These are phyloP conservation scores for Melanotaenia duboulayi DNA, from an alignment of 2,113 vertebrate genomes.

Conservation along the genomic window DNA sequence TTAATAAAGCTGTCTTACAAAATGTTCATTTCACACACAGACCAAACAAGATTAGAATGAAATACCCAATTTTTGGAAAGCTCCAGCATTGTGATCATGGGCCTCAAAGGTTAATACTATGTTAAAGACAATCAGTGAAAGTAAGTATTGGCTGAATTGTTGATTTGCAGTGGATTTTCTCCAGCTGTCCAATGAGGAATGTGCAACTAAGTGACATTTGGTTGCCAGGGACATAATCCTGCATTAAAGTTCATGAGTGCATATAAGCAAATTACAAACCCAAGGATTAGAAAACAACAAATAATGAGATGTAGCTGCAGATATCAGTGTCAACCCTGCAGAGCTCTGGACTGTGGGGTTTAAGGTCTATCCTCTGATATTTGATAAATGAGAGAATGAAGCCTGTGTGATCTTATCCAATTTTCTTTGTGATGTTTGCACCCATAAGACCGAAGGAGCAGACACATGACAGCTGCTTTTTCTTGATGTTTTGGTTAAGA, in stretches of 20 bases:
- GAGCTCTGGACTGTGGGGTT: constrained; percentile 23
- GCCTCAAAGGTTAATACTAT: constrained; percentile 11
- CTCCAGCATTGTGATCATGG: neutral
- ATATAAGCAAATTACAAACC: constrained; percentile 76
- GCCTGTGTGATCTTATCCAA: constrained; percentile 12
- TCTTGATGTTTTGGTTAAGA: neutral
- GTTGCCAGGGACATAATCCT: constrained; percentile 73
- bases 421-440: constrained; percentile 20
- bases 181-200: constrained; percentile 39
- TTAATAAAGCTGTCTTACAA: neutral
- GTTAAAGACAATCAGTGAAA: constrained; percentile 36
- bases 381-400: constrained; percentile 36
- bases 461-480: neutral
- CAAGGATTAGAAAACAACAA: constrained; percentile 67
- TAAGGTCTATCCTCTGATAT: constrained; percentile 23
- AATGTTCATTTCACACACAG: neutral
- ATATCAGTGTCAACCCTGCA: constrained; percentile 49
- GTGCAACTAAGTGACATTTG: constrained; percentile 70
- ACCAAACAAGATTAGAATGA: neutral
- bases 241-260: constrained; percentile 75
- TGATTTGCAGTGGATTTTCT: constrained; percentile 57
- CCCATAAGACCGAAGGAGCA: neutral
- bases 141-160: constrained; percentile 45
- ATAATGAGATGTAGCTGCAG: constrained; percentile 68
- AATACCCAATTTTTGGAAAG: neutral